These are phyloP conservation scores for Chironomus riparius DNA, from an alignment of 2,888 invertebrate genomes.

Conservation along the genomic window DNA sequence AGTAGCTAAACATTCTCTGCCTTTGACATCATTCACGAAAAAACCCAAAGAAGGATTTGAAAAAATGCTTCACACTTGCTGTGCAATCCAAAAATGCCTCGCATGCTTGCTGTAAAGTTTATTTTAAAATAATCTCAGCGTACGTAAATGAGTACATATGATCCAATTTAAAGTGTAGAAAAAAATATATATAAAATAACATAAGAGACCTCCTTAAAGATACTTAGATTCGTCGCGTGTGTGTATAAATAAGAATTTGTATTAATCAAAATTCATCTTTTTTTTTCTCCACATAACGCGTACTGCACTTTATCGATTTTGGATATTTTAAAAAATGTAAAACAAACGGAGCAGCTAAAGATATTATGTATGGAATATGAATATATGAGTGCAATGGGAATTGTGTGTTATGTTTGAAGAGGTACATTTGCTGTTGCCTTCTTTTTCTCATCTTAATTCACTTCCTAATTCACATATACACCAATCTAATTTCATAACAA, in stretches of 20 bases:
- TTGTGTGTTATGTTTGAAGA: neutral
- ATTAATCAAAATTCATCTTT: neutral
- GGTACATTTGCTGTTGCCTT: neutral
- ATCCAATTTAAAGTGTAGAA: neutral
- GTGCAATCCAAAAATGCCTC: too few relatives aligned
- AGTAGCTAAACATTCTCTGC: too few relatives aligned
- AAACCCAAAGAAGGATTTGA: too few relatives aligned
- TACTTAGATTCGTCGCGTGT: neutral
- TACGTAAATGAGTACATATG: neutral
- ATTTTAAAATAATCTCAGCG: too few relatives aligned
- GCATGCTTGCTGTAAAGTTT: too few relatives aligned
- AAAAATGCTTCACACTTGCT: too few relatives aligned
- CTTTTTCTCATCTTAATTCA: neutral
- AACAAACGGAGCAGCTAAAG: neutral
- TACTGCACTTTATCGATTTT: neutral
- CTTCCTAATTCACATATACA: neutral
- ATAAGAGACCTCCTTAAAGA: neutral
- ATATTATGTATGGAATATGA: neutral
- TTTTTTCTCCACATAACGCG: neutral
- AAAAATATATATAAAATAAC: too few relatives aligned
- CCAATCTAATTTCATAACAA: neutral
- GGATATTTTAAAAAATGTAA: neutral
- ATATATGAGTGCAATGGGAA: neutral
- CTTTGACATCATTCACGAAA: too few relatives aligned
- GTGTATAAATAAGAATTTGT: neutral